Conservation (phyloP, 2,888 invertebrate genomes). For the Macropis europaea region DNA sequence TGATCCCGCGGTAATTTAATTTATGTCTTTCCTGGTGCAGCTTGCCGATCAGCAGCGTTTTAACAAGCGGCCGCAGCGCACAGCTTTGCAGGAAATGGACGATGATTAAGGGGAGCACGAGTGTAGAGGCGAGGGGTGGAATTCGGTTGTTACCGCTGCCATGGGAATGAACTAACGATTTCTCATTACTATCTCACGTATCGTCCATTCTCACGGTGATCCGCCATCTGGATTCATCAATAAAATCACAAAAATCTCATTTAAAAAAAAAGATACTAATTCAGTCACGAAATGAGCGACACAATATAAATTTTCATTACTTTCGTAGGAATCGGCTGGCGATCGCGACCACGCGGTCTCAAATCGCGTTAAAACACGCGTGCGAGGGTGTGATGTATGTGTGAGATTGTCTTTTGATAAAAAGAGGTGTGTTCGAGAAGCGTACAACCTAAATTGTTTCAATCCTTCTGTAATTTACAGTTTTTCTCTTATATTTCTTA, state of each 20-base stretch:
- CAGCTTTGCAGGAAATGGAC: conserved; percentile 59
- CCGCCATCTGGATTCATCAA: no score
- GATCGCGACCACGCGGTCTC: neutral
- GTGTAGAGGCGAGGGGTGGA: conserved; percentile 33
- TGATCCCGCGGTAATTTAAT: conserved; percentile 58
- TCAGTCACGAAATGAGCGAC: no score
- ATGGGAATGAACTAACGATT: conserved; percentile 39
- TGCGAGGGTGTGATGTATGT: no score
- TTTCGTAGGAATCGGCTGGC: neutral
- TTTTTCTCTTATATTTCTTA: no score
- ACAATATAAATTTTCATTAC: no score
- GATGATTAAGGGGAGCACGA: conserved; percentile 60
- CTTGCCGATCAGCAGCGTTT: conserved; percentile 24
- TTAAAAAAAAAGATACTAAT: no score
- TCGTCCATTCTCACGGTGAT: conserved; percentile 41
- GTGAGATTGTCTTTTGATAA: no score
- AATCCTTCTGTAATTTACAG: no score
- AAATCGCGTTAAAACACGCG: no score
- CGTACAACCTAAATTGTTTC: no score
- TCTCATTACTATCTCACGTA: conserved; percentile 9
- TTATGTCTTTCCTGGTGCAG: conserved; percentile 58
- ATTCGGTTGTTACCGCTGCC: conserved; percentile 42
- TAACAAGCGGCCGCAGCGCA: conserved; percentile 64
- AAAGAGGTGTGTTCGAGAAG: no score
- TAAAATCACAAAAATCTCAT: no score